Base-by-base conservation (phyloP, 2,888 invertebrate species). In the Blastobasis lacticolella region DNA sequence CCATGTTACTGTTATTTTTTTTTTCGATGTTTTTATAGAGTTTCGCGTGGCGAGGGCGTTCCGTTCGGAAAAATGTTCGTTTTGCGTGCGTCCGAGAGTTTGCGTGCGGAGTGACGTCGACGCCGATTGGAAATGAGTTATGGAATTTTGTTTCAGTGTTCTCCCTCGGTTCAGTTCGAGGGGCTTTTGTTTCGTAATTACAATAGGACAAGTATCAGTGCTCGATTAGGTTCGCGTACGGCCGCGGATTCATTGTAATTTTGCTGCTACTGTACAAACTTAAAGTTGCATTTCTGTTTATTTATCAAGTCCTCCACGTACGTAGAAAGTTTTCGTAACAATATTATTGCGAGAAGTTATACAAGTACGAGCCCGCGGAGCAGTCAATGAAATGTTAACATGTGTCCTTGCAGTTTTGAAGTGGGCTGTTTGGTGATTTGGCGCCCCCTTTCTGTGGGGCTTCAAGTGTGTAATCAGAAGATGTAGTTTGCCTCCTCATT, bases 11-110 rank as follows among this genome's bases (percentile, higher is more conserved):
- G 87, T 88, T 83, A 77, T 83, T 85, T 23, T 23, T 42, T 87
- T 85, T 87, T 87, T 88, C 78, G 84, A 81, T 78, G 82, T 84
- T 87, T 87, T 88, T 80, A 86, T 87, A 84, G 82, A 87, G 87
- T 86, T 87, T 85, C 82, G 75, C 83, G 78, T 78, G 67, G 84
- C 80, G 75, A 81, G 84, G 82, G 85, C 86, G 85, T 84, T 81
- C 78, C 79, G 82, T 84, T 82, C 75, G 82, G 87, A 84, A 88
- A 86, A 87, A 88, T 87, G 86, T 80, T 81, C 86, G 85, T 83
- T 88, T 88, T 87, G 87, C 87, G 86, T 87, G 87, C 82, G 85
- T 82, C 76, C 77, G 75, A 74, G 79, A 86, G 83, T 80, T 86
- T 76, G 83, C 86, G 84, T 88, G 86, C 78, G 71, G 81, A 78